A percentile compares a stretch with the other conserved stretches of the same genome.
Evolutionary conservation across 2,797 vertebrate species (phyloP).

Genomic region (Molossus molossus): DNA sequence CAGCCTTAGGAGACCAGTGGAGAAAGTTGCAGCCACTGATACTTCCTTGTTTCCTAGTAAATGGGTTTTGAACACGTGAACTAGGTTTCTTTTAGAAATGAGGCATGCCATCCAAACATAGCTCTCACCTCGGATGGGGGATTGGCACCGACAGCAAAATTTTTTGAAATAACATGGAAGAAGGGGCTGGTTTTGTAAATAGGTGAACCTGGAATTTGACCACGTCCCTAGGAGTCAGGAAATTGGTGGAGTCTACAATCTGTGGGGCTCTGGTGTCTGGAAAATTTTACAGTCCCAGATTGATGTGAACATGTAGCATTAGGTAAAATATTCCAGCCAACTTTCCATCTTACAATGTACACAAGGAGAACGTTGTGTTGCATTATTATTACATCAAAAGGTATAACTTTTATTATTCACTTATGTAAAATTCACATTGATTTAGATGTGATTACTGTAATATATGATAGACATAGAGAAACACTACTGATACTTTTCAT

Average conservation of each 20-base stretch:
- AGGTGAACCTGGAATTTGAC: conserved; percentile 75
- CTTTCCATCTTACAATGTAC: conserved; percentile 66
- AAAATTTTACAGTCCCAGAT: conserved; percentile 79
- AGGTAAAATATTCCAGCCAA: conserved; percentile 67
- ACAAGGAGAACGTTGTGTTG: conserved; percentile 30
- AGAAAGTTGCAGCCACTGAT: conserved; percentile 36
- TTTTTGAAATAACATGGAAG: conserved; percentile 54
- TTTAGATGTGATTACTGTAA: neutral
- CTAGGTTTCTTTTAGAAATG: conserved; percentile 53
- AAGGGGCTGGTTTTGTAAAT: conserved; percentile 71
- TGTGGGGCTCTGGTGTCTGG: conserved; percentile 76
- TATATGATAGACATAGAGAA: conserved; percentile 18
- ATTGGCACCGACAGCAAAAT: neutral
- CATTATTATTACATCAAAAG: conserved; percentile 31
- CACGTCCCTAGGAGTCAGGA: conserved; percentile 67
- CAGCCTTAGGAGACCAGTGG: neutral
- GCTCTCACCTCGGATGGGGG: neutral
- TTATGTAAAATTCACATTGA: neutral
- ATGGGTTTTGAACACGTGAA: neutral
- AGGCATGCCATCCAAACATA: neutral
- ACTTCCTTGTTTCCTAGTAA: conserved; percentile 39
- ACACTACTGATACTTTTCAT: neutral
- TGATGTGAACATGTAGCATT: conserved; percentile 67
- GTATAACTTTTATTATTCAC: conserved; percentile 10
- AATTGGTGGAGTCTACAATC: conserved; percentile 78